Conservation (phyloP, 2,888 invertebrate genomes). For the Patella caerulea region DNA sequence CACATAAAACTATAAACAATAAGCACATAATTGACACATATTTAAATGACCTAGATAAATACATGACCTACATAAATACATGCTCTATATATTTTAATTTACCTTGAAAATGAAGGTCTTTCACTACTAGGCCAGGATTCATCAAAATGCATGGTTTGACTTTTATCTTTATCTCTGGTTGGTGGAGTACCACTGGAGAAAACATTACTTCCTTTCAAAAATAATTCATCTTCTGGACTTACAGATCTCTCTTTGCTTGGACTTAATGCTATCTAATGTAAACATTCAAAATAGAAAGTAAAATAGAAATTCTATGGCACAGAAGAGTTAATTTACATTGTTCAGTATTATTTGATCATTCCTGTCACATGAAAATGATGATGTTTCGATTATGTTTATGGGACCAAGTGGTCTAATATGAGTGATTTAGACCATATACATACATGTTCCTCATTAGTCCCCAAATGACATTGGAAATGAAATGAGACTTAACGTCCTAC, state of each 20-base stretch:
- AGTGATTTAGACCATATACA: too few species aligned
- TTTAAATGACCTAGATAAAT: not conserved
- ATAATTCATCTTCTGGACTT: constrained; percentile 45
- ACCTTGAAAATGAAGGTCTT: constrained; percentile 57
- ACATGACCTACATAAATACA: not conserved
- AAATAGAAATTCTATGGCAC: not conserved
- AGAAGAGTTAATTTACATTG: too few species aligned
- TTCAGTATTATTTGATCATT: too few species aligned
- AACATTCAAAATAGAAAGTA: not conserved
- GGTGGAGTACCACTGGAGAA: constrained; percentile 32
- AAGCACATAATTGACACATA: too few species aligned
- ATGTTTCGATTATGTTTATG: too few species aligned
- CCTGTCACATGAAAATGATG: too few species aligned
- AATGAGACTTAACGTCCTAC: too few species aligned
- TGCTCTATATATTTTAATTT: constrained; percentile 5
- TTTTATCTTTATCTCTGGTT: constrained; percentile 22
- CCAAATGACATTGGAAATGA: too few species aligned
- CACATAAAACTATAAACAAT: too few species aligned
- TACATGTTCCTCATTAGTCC: too few species aligned
- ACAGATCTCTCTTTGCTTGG: constrained; percentile 27
- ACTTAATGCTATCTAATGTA: constrained; percentile 37
- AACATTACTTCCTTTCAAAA: constrained; percentile 46
- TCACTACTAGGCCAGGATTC: constrained; percentile 66
- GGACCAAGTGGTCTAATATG: too few species aligned
- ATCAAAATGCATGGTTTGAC: constrained; percentile 51